phyloP scores from a whole-genome alignment of 2,888 invertebrate genomes.

The Heliconius erato region DNA sequence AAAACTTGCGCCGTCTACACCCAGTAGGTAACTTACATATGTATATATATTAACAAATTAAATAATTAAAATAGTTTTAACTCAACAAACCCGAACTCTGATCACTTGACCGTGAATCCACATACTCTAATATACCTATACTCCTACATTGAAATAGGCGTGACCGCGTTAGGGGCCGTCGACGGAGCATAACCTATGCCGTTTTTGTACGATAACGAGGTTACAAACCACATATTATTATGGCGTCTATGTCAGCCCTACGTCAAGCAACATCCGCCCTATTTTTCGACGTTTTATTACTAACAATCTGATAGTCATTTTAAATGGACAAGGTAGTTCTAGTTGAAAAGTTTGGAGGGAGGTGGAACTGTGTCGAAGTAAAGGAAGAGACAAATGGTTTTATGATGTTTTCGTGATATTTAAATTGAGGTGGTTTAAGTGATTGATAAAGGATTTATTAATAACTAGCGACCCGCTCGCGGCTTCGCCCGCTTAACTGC shows the following conservation, averaged over 20 bases:
- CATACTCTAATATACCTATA: constrained; percentile 41
- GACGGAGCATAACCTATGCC: constrained; percentile 79
- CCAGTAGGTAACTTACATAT: neutral
- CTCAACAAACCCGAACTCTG: constrained; percentile 23
- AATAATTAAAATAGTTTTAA: constrained; percentile 30
- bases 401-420: constrained; percentile 80
- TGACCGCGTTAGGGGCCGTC: constrained; percentile 69
- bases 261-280: constrained; percentile 82
- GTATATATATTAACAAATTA: neutral
- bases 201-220: constrained; percentile 82
- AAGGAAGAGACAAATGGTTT: constrained; percentile 75
- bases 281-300: constrained; percentile 69
- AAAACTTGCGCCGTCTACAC: neutral
- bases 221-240: constrained; percentile 78
- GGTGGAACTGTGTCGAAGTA: constrained; percentile 60
- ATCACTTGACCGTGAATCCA: constrained; percentile 40
- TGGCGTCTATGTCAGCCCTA: constrained; percentile 80
- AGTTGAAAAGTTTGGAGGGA: constrained; percentile 49
- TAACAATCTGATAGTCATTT: constrained; percentile 56
- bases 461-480: too few relatives aligned
- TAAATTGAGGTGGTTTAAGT: constrained; percentile 72
- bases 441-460: neutral
- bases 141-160: constrained; percentile 65
- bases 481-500: too few relatives aligned
- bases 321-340: constrained; percentile 62